These are phyloP conservation scores for Drosophila anomalata DNA, from an alignment of 2,888 invertebrate genomes.

Conservation along the genomic window DNA sequence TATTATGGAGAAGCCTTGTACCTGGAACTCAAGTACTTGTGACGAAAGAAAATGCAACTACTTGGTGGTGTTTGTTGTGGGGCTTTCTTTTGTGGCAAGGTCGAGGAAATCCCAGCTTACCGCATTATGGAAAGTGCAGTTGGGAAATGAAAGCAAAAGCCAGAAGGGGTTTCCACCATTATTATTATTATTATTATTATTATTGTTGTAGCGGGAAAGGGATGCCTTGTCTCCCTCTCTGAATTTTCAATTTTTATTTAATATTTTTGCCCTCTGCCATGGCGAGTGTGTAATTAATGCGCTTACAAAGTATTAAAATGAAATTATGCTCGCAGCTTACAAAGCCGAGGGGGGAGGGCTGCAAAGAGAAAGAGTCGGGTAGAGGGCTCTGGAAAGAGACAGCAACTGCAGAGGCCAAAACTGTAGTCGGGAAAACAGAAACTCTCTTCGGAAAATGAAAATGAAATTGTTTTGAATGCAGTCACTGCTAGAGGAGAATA, in stretches of 20 bases:
- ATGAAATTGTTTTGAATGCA: neutral
- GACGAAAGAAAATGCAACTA: neutral
- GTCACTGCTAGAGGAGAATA: neutral
- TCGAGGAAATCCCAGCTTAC: slow-evolving; percentile 5
- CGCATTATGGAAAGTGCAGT: neutral
- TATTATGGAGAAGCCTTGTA: too few species aligned
- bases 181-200: neutral
- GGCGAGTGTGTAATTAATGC: slow-evolving; percentile 58
- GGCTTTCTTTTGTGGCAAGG: neutral
- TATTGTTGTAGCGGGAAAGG: too few species aligned
- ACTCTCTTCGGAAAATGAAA: neutral
- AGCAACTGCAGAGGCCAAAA: slow-evolving; percentile 1
- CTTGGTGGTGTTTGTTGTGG: neutral
- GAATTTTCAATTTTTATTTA: neutral
- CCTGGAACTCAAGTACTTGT: neutral
- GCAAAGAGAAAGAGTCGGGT: slow-evolving; percentile 1
- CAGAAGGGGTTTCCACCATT: too few species aligned
- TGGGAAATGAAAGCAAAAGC: too few species aligned
- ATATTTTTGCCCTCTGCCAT: neutral
- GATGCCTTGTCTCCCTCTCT: neutral
- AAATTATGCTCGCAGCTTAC: slow-evolving; percentile 58
- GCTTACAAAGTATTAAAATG: slow-evolving; percentile 60
- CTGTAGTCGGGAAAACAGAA: neutral
- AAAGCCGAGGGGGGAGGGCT: slow-evolving; percentile 15
- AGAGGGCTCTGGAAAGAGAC: neutral